A percentile compares a stretch with the other conserved stretches of the same genome.
Conservation (phyloP, 2,797 vertebrate species). For the Aphelocoma californica region DNA sequence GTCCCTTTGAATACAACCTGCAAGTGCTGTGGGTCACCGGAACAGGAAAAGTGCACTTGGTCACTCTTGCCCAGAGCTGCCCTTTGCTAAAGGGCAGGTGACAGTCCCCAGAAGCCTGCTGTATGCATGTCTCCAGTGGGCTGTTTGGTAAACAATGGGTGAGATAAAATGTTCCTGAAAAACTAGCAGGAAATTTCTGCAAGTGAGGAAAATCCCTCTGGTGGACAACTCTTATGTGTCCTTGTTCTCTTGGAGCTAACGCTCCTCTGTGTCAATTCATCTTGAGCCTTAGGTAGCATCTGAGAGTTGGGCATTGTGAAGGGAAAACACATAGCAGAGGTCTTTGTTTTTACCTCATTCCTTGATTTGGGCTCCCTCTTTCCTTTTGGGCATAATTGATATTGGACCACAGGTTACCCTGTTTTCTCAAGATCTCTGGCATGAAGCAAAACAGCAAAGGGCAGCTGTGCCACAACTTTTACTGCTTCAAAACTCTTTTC, state of each 20-base stretch:
- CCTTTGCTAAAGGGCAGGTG: neutral
- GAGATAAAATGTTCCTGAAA: neutral
- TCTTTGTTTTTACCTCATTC: neutral
- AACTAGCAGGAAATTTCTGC: neutral
- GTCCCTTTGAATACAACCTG: neutral
- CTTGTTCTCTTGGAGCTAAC: neutral
- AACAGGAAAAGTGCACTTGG: neutral
- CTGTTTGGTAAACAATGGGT: neutral
- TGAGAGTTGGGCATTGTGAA: neutral
- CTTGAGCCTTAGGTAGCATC: neutral
- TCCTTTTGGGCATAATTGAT: neutral
- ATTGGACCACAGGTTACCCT: neutral
- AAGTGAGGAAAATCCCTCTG: neutral
- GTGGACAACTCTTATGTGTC: neutral
- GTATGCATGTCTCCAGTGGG: neutral
- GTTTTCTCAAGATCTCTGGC: neutral
- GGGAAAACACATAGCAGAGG: neutral
- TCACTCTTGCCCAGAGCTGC: fast-evolving
- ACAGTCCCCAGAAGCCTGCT: neutral
- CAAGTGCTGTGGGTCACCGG: no score
- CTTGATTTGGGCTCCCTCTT: neutral
- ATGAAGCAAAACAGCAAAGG: neutral
- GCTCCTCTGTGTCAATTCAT: neutral
- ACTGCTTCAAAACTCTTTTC: neutral
- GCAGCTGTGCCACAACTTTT: neutral